phyloP scores from a whole-genome alignment of 2,888 invertebrate species.

The Pseudolycoriella hygida region DNA sequence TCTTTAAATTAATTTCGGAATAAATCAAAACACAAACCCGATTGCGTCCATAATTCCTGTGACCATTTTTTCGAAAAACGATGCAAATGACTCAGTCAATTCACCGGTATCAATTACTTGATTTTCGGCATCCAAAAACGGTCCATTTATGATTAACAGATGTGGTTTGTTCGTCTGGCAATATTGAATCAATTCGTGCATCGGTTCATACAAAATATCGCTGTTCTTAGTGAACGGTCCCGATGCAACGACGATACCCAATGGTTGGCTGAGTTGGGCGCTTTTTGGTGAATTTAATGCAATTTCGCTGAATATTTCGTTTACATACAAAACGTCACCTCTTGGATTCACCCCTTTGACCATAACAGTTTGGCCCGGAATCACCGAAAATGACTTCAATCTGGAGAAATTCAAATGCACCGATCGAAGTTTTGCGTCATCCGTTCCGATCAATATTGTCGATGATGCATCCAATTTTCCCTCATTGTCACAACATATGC shows the following conservation, averaged over 20 bases:
- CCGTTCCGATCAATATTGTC: slow-evolving; percentile 46
- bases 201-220: slow-evolving; percentile 61
- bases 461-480: slow-evolving; percentile 53
- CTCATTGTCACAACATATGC: slow-evolving; percentile 57
- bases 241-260: slow-evolving; percentile 55
- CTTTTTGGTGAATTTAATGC: slow-evolving; percentile 29
- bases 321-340: slow-evolving; percentile 47
- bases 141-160: slow-evolving; percentile 65
- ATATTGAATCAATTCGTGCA: slow-evolving; percentile 55
- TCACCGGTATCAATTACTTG: slow-evolving; percentile 31
- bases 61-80: slow-evolving; percentile 55
- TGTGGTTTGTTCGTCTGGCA: slow-evolving; percentile 54
- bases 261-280: slow-evolving; percentile 25
- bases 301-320: slow-evolving; percentile 43
- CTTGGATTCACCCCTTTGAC: slow-evolving; percentile 54
- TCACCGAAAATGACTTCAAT: slow-evolving; percentile 26
- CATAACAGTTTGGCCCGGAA: slow-evolving; percentile 36
- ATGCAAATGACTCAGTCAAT: slow-evolving; percentile 50
- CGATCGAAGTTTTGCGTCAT: slow-evolving; percentile 34
- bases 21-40: slow-evolving; percentile 30
- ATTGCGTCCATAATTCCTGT: slow-evolving; percentile 43
- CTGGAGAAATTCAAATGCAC: slow-evolving; percentile 31
- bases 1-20: not conserved
- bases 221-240: slow-evolving; percentile 73
- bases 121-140: slow-evolving; percentile 61